Evolutionary conservation across 1,140 invertebrate genomes (phyloP).

Genomic region (Drosophila pallidifrons): DNA sequence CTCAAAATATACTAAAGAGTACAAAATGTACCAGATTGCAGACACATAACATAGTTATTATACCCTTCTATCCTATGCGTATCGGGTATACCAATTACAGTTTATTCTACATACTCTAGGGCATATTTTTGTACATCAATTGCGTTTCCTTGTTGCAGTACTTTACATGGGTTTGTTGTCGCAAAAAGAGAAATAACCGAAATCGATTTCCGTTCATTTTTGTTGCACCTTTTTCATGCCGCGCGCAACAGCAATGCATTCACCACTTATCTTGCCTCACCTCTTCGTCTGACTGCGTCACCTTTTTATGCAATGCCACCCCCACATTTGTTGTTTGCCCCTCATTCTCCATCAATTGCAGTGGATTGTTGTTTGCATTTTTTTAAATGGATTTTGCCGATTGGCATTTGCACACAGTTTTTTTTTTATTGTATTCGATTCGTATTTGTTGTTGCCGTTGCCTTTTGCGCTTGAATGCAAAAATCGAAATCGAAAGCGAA

Average conservation of each 20-base stretch:
- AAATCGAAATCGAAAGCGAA: conserved; percentile 59
- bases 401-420: conserved; percentile 42
- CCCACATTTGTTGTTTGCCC: neutral
- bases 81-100: too few species aligned
- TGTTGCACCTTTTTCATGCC: conserved; percentile 47
- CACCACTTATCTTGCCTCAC: neutral
- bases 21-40: too few species aligned
- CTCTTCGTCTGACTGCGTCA: conserved; percentile 21
- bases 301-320: conserved; percentile 40
- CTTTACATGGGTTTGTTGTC: conserved; percentile 15
- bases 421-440: conserved; percentile 23
- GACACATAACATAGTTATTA: too few species aligned
- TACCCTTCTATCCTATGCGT: too few species aligned
- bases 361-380: conserved; percentile 35
- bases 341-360: neutral
- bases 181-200: conserved; percentile 37
- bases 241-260: neutral
- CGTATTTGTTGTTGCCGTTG: conserved; percentile 9
- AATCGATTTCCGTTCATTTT: conserved; percentile 55
- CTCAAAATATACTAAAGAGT: too few species aligned
- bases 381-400: conserved; percentile 45
- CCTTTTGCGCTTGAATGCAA: conserved; percentile 23
- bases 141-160: neutral
- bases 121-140: neutral
- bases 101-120: neutral